Base-by-base conservation (phyloP, 35 echinoderm and acorn worm genomes). In the Ophiothrix spiculata region DNA sequence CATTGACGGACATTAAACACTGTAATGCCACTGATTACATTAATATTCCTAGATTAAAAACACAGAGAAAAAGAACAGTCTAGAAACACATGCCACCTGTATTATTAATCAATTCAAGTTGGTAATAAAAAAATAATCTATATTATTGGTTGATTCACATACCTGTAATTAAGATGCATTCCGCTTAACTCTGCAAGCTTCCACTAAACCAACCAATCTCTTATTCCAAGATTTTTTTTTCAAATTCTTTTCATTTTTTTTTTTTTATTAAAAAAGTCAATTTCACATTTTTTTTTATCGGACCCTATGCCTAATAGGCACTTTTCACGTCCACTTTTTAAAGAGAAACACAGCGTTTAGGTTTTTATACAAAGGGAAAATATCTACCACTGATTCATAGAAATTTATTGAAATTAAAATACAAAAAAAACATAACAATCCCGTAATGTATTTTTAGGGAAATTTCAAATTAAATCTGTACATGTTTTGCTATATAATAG, bases 101-200 rank as follows among this genome's bases (percentile, higher is more conserved):
- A 1, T 25, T 69, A 69, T 25, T 69, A 69, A 69, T 69, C 60
- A 6, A 69, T 12, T n/a, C 23, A 69, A 69, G 60, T 69, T 28
- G 25, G 60, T 69, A 69, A 69, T 69, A 69, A 69, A 69, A 69
- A 69, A 69, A 69, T 69, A 69, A 69, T 69, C 60, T 69, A 69
- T 69, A 69, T 69, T 28, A 69, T 69, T 69, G 60, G 60, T 69
- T 69, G 60, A 69, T 69, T 69, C n/a, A 69, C 8, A 69, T 69
- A 25, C 60, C 60, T 25, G 2, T 69, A 69, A 15, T 69, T 28
- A 2, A 28, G 4, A 54, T 54, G 45, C 60, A 69, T 69, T 69
- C 60, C 29, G 60, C 25, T 69, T 69, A 49, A 69, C 60, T 69
- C 8, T 69, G 60, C 4, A 69, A 69, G 60, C 60, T 6, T n/a